Evolutionary conservation across 1,140 invertebrate species (phyloP), one percentile per base, ranked within the genome.

Genomic region (Drosophila lacteicornis): DNA sequence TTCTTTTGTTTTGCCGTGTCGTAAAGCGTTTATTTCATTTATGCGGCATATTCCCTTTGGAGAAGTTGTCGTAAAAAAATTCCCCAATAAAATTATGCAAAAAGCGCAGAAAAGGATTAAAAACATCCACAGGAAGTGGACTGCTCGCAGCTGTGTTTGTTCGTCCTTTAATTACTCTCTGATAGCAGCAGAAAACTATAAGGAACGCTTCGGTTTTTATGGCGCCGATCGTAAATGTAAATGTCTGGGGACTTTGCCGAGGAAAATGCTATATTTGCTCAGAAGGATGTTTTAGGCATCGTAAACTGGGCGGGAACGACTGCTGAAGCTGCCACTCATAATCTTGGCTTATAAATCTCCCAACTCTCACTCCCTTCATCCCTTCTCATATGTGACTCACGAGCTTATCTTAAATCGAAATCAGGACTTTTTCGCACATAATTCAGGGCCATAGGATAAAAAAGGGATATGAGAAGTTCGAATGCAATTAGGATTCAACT

Each of bases 1-100:
- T 82, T 66, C 56, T 51, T 51, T 74, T 70, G 68, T 63, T 75
- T 71, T 69, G 61, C 30, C 43, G 62, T 68, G 84, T 88, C 84
- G 84, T 87, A 87, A 87, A 87, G 80, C 84, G 84, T 88, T 87
- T 87, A 87, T 84, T 87, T 88, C 84, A 87, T 85, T 85, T 85
- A 82, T 86, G 82, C 71, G 75, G 82, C 79, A 68, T 83, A 87
- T 83, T 87, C 84, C 84, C 84, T 68, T 88, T 88, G 84, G 84
- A 83, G 69, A 80, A 75, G 80, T 59, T 55, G 79, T 58, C 75
- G 63, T 85, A 82, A 85, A 85, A 85, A 68, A 84, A 70, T 68
- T 43, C 57, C 45, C 69, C 74, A 83, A 79, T 88, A 87, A 87
- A 87, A 87, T 80, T 80, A 80, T 83, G 85, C 77, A 87, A 83